Conservation (phyloP, 2,113 vertebrate species). For the Rhinichthys klamathensis region DNA sequence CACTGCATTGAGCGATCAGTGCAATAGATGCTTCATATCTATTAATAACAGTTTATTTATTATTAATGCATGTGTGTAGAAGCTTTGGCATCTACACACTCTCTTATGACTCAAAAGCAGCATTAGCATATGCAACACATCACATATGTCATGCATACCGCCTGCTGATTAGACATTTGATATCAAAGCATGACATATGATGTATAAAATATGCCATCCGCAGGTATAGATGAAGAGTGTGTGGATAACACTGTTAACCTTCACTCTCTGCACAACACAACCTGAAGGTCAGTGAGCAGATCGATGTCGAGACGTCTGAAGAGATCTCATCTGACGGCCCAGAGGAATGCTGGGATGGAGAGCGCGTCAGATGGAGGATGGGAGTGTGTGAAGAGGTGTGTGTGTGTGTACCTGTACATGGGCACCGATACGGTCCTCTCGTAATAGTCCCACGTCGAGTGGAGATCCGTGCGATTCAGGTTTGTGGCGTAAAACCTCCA, state of each 20-base stretch:
- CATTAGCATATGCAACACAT: neutral
- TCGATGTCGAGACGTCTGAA: slow-evolving; percentile 32
- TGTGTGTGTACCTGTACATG: slow-evolving; percentile 90
- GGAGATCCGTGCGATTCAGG: slow-evolving; percentile 88
- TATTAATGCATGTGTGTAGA: neutral
- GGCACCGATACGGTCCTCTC: slow-evolving; percentile 91
- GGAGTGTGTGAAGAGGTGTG: neutral
- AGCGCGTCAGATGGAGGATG: slow-evolving; percentile 20
- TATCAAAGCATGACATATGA: neutral
- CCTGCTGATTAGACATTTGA: neutral
- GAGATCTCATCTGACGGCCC: slow-evolving; percentile 36
- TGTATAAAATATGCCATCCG: neutral
- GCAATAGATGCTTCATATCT: neutral
- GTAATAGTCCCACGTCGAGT: slow-evolving; percentile 96
- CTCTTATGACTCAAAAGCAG: neutral
- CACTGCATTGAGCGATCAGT: neutral
- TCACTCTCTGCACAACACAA: neutral
- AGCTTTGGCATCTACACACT: neutral
- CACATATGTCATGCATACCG: neutral
- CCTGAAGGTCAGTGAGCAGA: slow-evolving; percentile 29
- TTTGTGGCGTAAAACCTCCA: slow-evolving; percentile 98
- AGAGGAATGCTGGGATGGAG: neutral
- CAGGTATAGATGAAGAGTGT: neutral
- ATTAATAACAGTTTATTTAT: neutral
- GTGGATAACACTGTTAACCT: slow-evolving; percentile 15